Conservation (phyloP, 64 coral and sea anemone species). For the Trachythela sp. region DNA sequence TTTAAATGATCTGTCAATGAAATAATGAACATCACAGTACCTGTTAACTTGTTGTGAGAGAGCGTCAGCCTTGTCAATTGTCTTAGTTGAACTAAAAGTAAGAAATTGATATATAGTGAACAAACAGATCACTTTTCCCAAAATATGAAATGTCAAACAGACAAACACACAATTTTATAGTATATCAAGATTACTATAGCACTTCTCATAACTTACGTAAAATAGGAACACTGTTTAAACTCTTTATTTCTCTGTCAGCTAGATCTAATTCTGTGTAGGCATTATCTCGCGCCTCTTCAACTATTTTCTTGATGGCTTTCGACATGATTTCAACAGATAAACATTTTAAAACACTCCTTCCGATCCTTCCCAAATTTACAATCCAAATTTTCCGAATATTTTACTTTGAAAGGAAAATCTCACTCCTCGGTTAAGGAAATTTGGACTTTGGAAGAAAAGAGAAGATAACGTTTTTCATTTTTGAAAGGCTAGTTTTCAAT, state of each 20-base stretch:
- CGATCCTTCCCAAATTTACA: background rate
- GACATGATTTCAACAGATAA: background rate
- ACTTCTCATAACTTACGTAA: background rate
- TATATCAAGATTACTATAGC: background rate
- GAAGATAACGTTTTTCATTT: too few species aligned
- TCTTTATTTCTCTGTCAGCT: conserved; percentile 5
- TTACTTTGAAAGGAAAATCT: background rate
- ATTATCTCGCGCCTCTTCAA: conserved; percentile 14
- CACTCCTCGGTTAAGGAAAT: background rate
- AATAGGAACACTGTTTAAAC: conserved; percentile 8
- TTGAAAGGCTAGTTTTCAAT: too few species aligned
- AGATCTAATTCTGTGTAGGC: conserved; percentile 20
- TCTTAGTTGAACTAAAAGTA: conserved; percentile 22
- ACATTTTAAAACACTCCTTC: too few species aligned
- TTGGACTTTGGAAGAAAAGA: background rate
- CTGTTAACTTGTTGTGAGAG: conserved; percentile 8
- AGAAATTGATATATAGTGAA: background rate
- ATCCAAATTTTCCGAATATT: background rate
- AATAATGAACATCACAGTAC: background rate
- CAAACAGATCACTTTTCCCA: background rate
- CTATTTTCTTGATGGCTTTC: conserved; percentile 15
- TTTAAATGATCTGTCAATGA: background rate
- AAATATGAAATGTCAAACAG: background rate
- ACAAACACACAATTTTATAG: background rate
- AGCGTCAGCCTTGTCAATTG: conserved; percentile 15